Base-by-base conservation (phyloP, 2,888 invertebrate genomes). In the Cephonodes hylas region DNA sequence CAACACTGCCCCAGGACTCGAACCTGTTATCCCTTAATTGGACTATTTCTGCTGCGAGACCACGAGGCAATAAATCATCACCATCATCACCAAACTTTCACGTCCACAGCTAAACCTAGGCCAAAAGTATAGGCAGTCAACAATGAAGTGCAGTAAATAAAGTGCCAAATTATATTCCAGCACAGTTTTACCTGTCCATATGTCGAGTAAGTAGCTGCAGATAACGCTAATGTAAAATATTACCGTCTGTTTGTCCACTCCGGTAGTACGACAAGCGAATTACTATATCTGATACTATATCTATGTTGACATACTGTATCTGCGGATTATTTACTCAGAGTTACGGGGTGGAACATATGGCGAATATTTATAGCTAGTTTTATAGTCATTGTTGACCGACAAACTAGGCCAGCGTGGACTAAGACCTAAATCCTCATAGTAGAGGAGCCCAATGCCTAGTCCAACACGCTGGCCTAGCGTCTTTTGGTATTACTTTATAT, bases 231-330 rank as follows among this genome's bases (percentile, higher is more conserved):
- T 61, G 57, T 44, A 23, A 45, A 34, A 25, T 27, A 44, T 61
- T 61, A 44, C 31, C 44, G 57, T 34, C 8, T 66, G 62, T 68
- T 64, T 65, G 57, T 64, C 22, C 8, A 63, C 60, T 60, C 44
- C 61, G 63, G 63, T 66, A 64, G 44, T 53, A 58, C 38, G 61
- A 61, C 61, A 57, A 57, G 53, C 57, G 61, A 57, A 61, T 61
- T 61, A 61, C 42, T 34, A 60, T 60, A 60, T 53, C 53, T 31
- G 53, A 53, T 53, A 53, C 8, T 53, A 31, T 53, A 53, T 53
- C 53, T 18, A 15, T 53, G 31, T 53, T 53, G 15, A 53, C 53
- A 31, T 27, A 53, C 31, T 31, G 10, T 53, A 53, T 53, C 53
- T 18, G 18, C 10, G 53, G 53, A 53, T 53, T 53, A 53, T 53